phyloP scores from a whole-genome alignment of 2,113 vertebrate genomes.

The Oryzias celebensis region DNA sequence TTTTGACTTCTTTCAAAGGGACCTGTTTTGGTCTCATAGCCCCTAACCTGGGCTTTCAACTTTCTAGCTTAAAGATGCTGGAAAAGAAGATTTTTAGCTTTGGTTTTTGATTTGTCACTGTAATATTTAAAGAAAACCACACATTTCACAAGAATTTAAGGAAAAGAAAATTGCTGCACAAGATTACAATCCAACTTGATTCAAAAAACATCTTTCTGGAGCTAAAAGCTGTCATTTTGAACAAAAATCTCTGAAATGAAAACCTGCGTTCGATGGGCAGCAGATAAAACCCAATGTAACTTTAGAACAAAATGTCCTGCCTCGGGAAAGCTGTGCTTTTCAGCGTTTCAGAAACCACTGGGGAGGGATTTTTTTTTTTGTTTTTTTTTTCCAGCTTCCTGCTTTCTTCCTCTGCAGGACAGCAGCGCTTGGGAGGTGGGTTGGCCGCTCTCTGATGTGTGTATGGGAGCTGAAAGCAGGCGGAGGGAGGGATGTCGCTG shows the following conservation, averaged over 20 bases:
- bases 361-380: constrained; percentile 12
- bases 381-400: constrained; percentile 43
- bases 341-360: constrained; percentile 50
- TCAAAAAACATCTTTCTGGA: too few species aligned
- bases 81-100: too few species aligned
- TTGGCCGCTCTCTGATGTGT: constrained; percentile 55
- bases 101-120: too few species aligned
- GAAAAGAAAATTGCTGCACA: too few species aligned
- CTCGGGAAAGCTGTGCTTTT: constrained; percentile 46
- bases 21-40: too few species aligned
- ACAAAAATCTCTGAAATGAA: neutral
- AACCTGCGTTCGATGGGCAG: neutral
- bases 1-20: too few species aligned
- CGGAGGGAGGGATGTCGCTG: constrained; percentile 38
- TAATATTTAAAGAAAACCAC: too few species aligned
- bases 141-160: too few species aligned
- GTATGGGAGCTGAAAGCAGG: constrained; percentile 13
- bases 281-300: constrained; percentile 20
- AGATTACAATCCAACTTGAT: too few species aligned
- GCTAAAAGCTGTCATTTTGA: too few species aligned
- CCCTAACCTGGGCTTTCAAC: too few species aligned
- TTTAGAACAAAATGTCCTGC: constrained; percentile 53
- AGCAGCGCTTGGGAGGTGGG: constrained; percentile 27
- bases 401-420: constrained; percentile 49
- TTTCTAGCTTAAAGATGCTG: too few species aligned